phyloP scores from a whole-genome alignment of 2,113 vertebrate species.

The Myotis lucifugus region DNA sequence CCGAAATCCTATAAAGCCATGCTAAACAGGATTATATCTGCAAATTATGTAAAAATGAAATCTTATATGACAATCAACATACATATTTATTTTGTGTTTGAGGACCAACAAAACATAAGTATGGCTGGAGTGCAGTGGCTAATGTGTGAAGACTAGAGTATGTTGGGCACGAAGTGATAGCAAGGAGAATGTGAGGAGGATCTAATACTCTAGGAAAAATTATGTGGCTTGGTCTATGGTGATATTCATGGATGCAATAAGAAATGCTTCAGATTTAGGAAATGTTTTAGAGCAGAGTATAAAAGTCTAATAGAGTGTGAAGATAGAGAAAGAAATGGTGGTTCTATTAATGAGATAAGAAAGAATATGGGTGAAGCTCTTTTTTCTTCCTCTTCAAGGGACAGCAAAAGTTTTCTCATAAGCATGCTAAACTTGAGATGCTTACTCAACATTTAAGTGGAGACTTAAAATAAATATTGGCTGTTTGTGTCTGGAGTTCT shows the following conservation, averaged over 20 bases:
- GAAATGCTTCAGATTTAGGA: not conserved
- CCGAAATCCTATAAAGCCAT: slow-evolving; percentile 43
- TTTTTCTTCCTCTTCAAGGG: not conserved
- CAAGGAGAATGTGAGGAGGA: not conserved
- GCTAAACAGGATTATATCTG: not conserved
- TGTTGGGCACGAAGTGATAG: not conserved
- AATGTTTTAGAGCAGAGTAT: not conserved
- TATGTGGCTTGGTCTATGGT: not conserved
- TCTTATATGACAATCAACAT: not conserved
- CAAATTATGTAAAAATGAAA: not conserved
- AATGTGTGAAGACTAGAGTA: not conserved
- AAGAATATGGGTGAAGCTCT: not conserved
- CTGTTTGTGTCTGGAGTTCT: not conserved
- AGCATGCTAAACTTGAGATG: not conserved
- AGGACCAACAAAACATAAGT: not conserved
- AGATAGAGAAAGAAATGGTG: not conserved
- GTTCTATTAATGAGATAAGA: not conserved
- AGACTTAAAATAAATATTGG: not conserved
- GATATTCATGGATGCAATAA: not conserved
- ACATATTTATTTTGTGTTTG: not conserved
- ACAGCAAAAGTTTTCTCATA: not conserved
- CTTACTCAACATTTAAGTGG: not conserved
- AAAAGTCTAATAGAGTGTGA: not conserved
- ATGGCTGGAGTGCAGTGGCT: not conserved
- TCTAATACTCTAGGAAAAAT: not conserved